Evolutionary conservation across 2,797 vertebrate species (phyloP), one percentile per base, ranked within the genome.

Genomic region (Sandelia bainsii): DNA sequence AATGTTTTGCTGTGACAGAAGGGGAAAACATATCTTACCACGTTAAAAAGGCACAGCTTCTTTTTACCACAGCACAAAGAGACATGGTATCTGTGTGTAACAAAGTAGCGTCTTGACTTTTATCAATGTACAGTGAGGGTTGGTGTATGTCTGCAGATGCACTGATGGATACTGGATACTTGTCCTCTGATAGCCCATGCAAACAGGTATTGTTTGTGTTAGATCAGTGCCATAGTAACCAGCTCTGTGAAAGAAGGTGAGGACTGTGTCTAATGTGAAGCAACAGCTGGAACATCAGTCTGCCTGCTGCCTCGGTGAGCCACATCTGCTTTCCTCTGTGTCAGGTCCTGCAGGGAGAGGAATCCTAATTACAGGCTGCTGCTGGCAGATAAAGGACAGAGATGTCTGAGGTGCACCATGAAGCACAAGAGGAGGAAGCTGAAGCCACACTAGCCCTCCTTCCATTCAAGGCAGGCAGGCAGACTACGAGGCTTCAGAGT

Each of bases 341-440:
- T 76, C 50, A 25, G 71, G 81, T 83, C 92, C 91, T 88, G 85
- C 92, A 90, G 93, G 89, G 92, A 93, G 87, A 85, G 89, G 91
- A 93, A 93, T 94, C 91, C 90, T 94, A 94, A 94, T 95, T 93
- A 95, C 90, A 93, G 92, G 89, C 90, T 85, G 89, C 89, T 86
- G 80, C 87, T 83, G 87, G 88, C 88, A 86, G 80, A 92, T 87
- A 89, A 89, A 90, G 84, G 83, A 89, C 88, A 83, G 85, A 81
- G 89, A 86, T 89, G 89, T 93, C 89, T 91, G 89, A 89, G 89
- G 81, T 88, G 77, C 73, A 72, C 71, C 16, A 4, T 72, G 81
- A 83, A 86, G 83, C 59, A 68, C 81, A 85, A 83, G 79, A 85
- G 86, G 78, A 85, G 73, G 76, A 67, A 74, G 84, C 58, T 54